These are phyloP conservation scores for Myotis findleyi DNA, from an alignment of 2,797 vertebrate genomes.

Conservation along the genomic window DNA sequence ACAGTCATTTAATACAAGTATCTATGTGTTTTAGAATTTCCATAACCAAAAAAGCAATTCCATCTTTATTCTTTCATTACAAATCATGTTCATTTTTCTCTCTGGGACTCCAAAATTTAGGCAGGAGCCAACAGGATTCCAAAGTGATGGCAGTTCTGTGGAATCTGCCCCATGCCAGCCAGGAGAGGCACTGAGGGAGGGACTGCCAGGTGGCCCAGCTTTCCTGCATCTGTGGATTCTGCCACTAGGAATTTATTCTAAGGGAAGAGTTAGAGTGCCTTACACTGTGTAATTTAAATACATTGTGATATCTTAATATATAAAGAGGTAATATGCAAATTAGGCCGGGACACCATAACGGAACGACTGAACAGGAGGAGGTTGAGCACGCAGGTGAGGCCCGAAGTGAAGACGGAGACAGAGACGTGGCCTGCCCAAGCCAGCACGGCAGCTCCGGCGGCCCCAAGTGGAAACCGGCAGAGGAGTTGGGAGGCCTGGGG, in stretches of 20 bases:
- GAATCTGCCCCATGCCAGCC: fast-evolving
- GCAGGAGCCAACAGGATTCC: fast-evolving
- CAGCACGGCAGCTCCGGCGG: too few species aligned
- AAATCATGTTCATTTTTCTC: not conserved
- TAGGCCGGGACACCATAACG: too few species aligned
- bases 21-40: not conserved
- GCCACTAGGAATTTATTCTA: not conserved
- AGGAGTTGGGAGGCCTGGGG: too few species aligned
- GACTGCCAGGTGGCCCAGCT: not conserved
- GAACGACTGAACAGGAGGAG: too few species aligned
- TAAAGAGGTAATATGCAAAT: too few species aligned
- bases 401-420: too few species aligned
- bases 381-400: too few species aligned
- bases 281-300: not conserved
- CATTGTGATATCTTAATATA: not conserved
- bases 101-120: not conserved
- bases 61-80: not conserved
- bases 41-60: not conserved
- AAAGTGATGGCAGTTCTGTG: not conserved
- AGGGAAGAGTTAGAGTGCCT: not conserved
- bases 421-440: too few species aligned
- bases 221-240: not conserved
- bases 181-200: not conserved
- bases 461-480: too few species aligned
- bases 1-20: not conserved